A percentile compares a stretch with the other conserved stretches of the same genome.
Evolutionary conservation across 2,888 invertebrate species (phyloP).

Genomic region (Leptopterna dolabrata): DNA sequence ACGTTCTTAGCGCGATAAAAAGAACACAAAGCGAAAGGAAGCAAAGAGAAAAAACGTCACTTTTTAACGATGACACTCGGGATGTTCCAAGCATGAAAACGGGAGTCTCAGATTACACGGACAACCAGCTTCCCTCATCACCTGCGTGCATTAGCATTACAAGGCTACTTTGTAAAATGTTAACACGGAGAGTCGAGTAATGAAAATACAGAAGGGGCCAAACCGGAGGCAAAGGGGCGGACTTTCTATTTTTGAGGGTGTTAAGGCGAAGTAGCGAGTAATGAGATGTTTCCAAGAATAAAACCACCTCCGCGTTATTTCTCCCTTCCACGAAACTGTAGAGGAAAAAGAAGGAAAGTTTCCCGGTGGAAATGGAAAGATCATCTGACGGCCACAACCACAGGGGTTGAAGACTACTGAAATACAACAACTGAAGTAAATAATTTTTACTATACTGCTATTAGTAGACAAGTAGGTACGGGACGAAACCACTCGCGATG

Average conservation of each 20-base stretch:
- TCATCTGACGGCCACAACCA: not conserved
- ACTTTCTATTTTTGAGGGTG: conserved; percentile 25
- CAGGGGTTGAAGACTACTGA: too few species aligned
- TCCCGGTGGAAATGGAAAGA: not conserved
- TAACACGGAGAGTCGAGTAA: not conserved
- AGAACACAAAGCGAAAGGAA: too few species aligned
- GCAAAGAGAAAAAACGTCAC: not conserved
- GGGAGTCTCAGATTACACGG: not conserved
- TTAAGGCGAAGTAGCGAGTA: conserved; percentile 11
- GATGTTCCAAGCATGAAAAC: not conserved
- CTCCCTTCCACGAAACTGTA: not conserved
- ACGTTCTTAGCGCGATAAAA: too few species aligned
- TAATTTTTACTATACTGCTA: too few species aligned
- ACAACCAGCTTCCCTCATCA: not conserved
- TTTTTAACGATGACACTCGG: not conserved
- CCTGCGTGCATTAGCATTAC: not conserved
- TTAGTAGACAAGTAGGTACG: too few species aligned
- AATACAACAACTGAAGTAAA: too few species aligned
- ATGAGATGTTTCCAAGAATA: conserved; percentile 25
- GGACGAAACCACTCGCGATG: too few species aligned
- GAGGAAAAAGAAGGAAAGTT: not conserved
- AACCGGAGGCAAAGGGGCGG: not conserved
- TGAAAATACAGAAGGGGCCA: not conserved
- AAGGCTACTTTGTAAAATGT: not conserved
- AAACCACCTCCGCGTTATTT: not conserved